A percentile compares a stretch with the other conserved stretches of the same genome.
phyloP scores from a whole-genome alignment of 1,140 invertebrate genomes.

The Calephelis nemesis region DNA sequence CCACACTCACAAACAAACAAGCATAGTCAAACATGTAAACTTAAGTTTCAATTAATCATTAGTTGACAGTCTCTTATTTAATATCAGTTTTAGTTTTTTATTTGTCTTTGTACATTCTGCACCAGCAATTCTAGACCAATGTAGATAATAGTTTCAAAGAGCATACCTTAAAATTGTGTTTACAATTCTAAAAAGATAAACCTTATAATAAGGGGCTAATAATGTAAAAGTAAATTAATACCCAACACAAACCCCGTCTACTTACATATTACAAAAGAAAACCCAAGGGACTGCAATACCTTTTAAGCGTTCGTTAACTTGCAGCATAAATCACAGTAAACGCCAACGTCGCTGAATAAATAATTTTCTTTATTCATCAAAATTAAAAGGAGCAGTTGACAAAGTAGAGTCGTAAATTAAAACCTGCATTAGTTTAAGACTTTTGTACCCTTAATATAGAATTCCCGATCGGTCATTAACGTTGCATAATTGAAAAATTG shows the following conservation, averaged over 20 bases:
- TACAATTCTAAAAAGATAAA: not conserved
- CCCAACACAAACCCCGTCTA: not conserved
- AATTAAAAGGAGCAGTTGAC: constrained; percentile 76
- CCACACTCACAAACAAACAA: no score
- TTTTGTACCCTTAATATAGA: constrained; percentile 44
- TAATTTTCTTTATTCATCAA: constrained; percentile 78
- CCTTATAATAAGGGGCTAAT: not conserved
- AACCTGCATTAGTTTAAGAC: constrained; percentile 53
- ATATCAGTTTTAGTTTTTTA: no score
- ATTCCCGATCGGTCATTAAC: constrained; percentile 4
- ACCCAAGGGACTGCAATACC: constrained; percentile 46
- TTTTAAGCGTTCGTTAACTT: constrained; percentile 63
- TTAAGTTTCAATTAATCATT: no score
- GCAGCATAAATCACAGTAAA: constrained; percentile 66
- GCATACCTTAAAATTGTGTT: no score
- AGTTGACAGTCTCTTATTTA: no score
- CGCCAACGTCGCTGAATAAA: constrained; percentile 69
- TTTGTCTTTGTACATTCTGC: no score
- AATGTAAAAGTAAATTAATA: not conserved
- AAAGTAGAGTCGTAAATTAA: constrained; percentile 71
- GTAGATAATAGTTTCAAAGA: no score
- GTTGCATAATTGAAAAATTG: not conserved
- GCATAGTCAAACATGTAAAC: no score
- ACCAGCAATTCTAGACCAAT: no score
- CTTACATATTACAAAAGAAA: constrained; percentile 52